A percentile compares a stretch with the other conserved stretches of the same genome.
Conservation (phyloP, 2,888 invertebrate genomes). For the Nomada ferruginata region DNA sequence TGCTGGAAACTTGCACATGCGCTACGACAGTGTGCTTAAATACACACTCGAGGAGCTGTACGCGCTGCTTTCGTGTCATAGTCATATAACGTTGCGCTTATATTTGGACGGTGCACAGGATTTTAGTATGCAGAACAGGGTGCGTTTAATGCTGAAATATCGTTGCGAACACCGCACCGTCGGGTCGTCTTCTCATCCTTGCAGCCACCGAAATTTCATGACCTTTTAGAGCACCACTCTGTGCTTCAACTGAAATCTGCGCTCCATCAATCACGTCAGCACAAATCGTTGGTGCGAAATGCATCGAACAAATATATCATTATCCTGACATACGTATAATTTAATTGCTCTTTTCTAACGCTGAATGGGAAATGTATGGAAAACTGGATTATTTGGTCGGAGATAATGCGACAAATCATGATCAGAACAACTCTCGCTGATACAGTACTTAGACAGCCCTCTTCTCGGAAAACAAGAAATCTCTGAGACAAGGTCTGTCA, state of each 20-base stretch:
- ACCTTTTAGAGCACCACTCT: conserved; percentile 34
- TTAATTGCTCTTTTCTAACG: too few relatives aligned
- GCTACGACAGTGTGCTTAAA: conserved; percentile 43
- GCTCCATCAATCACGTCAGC: conserved; percentile 14
- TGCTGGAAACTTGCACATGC: conserved; percentile 23
- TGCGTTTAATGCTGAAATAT: conserved; percentile 75
- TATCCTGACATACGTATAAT: neutral
- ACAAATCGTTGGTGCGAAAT: conserved; percentile 20
- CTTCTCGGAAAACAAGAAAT: conserved; percentile 23
- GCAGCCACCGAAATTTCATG: conserved; percentile 52
- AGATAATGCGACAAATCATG: neutral
- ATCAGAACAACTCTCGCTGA: neutral
- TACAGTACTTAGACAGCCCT: neutral
- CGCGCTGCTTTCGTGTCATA: conserved; percentile 56
- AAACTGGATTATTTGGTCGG: neutral
- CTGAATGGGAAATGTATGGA: neutral
- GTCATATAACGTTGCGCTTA: conserved; percentile 59
- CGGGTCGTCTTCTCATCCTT: conserved; percentile 52
- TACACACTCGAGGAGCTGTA: conserved; percentile 41
- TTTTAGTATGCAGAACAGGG: conserved; percentile 73
- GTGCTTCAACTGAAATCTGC: conserved; percentile 45
- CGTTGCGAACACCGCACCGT: conserved; percentile 61
- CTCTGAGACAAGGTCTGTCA: conserved; percentile 45
- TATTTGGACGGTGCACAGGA: conserved; percentile 61
- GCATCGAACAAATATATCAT: neutral